phyloP scores from a whole-genome alignment of 2,797 vertebrate genomes.

The Tolypeutes matacus region DNA sequence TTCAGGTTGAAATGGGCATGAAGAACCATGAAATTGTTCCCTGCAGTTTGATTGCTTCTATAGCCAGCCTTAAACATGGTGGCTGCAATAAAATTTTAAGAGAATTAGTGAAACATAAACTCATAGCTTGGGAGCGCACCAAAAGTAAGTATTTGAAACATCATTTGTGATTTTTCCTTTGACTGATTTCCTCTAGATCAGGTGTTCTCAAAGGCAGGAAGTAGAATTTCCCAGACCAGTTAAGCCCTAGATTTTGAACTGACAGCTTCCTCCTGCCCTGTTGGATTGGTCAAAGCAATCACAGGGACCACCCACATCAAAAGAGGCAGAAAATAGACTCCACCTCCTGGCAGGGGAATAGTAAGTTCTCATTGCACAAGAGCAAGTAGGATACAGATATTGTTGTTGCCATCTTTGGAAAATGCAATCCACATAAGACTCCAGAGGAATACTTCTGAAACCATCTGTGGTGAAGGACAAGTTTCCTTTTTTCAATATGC shows the following conservation, averaged over 20 bases:
- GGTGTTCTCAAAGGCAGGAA: neutral
- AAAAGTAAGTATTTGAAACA: conserved; percentile 92
- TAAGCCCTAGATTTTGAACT: neutral
- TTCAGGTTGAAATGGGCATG: conserved; percentile 99
- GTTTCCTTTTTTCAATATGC: neutral
- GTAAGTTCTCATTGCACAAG: neutral
- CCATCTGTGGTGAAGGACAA: neutral
- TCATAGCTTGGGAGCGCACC: conserved; percentile 93
- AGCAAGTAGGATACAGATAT: neutral
- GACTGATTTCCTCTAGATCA: neutral
- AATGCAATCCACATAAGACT: neutral
- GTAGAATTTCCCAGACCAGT: neutral
- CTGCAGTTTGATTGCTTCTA: conserved; percentile 94
- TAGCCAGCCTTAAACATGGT: conserved; percentile 96
- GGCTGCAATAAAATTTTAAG: conserved; percentile 97
- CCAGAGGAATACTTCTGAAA: neutral
- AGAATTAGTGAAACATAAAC: conserved; percentile 96
- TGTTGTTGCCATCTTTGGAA: neutral
- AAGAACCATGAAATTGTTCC: conserved; percentile 99
- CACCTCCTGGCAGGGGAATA: neutral
- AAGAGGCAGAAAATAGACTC: neutral
- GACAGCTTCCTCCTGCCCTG: neutral
- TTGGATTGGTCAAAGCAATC: neutral
- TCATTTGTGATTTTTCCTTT: conserved; percentile 53
- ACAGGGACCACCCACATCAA: neutral